Evolutionary conservation across 2,888 invertebrate genomes (phyloP).

Genomic region (Drosophila neutralis): DNA sequence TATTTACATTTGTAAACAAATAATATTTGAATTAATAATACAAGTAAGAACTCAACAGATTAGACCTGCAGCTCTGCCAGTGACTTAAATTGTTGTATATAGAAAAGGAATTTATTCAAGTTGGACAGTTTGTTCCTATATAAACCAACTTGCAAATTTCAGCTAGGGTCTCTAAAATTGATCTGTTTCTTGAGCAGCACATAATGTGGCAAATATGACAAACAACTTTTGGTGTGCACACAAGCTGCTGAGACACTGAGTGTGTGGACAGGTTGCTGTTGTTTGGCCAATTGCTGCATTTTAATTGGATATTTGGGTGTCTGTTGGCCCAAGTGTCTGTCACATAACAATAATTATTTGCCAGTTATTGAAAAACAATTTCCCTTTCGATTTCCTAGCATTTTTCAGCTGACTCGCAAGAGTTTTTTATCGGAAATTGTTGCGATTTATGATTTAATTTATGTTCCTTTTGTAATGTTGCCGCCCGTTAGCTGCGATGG

Average conservation of each 20-base stretch:
- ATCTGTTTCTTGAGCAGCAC: neutral
- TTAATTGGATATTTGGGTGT: slow-evolving; percentile 62
- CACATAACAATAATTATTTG: slow-evolving; percentile 72
- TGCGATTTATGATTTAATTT: slow-evolving; percentile 80
- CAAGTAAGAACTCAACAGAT: neutral
- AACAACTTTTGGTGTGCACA: neutral
- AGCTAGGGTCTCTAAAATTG: neutral
- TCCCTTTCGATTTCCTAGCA: slow-evolving; percentile 76
- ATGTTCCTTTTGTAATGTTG: slow-evolving; percentile 70
- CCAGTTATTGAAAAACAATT: slow-evolving; percentile 75
- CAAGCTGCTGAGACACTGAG: neutral
- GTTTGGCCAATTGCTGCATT: slow-evolving; percentile 20
- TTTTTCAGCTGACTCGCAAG: slow-evolving; percentile 47
- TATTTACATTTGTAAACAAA: neutral
- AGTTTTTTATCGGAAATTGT: slow-evolving; percentile 71
- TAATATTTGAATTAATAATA: neutral
- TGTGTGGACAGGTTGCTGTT: neutral
- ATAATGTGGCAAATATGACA: neutral
- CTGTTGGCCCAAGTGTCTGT: slow-evolving; percentile 30
- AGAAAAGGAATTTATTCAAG: neutral
- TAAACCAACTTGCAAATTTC: neutral
- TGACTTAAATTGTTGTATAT: neutral
- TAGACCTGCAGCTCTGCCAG: neutral
- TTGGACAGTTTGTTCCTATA: neutral
- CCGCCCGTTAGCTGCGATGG: slow-evolving; percentile 25